phyloP scores from a whole-genome alignment of 1,140 invertebrate genomes.

The Drosophila tropicalis region DNA sequence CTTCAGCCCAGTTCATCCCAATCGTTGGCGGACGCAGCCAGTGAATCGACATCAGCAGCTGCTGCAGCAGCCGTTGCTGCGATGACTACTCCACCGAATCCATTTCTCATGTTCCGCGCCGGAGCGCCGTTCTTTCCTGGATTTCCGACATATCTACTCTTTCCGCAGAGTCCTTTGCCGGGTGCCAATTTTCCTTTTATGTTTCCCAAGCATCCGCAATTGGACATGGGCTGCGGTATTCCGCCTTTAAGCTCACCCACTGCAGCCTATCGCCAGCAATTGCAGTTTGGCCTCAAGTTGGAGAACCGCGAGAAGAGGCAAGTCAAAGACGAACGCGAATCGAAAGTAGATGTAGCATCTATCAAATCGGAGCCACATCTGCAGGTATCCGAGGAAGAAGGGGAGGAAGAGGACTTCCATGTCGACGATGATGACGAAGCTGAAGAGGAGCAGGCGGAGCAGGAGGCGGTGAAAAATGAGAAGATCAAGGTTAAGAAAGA shows the following conservation, averaged over 20 bases:
- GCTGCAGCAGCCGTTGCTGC: conserved; percentile 44
- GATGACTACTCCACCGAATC: conserved; percentile 85
- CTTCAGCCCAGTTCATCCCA: conserved; percentile 14
- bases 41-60: conserved; percentile 24
- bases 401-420: conserved; percentile 17
- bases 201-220: conserved; percentile 82
- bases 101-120: conserved; percentile 86
- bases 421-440: conserved; percentile 7
- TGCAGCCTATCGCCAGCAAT: conserved; percentile 50
- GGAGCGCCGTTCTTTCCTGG: conserved; percentile 84
- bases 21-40: conserved; percentile 21
- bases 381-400: conserved; percentile 45
- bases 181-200: conserved; percentile 85
- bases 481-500: conserved; percentile 14
- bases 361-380: conserved; percentile 45
- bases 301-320: conserved; percentile 22
- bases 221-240: conserved; percentile 59
- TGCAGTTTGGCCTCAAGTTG: conserved; percentile 42
- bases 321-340: neutral
- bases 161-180: conserved; percentile 71
- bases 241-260: conserved; percentile 43
- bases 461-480: conserved; percentile 1
- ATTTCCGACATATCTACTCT: conserved; percentile 83
- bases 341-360: conserved; percentile 24
- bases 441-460: conserved; percentile 7